These are phyloP conservation scores for Apotomis betuletana DNA, from an alignment of 2,888 invertebrate species.

Conservation along the genomic window DNA sequence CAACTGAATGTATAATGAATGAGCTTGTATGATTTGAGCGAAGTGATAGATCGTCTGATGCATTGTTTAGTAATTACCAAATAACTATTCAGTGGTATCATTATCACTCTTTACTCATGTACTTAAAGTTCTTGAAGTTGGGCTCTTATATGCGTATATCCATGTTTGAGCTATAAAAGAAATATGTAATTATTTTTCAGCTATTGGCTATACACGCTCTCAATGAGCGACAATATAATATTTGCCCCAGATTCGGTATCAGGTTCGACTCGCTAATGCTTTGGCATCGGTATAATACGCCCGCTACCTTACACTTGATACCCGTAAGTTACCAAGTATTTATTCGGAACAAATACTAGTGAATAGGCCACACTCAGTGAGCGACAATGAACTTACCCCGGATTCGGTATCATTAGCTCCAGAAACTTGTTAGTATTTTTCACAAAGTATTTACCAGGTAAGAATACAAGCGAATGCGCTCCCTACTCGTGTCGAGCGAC, in stretches of 20 bases:
- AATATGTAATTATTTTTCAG: not conserved
- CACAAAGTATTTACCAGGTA: constrained; percentile 5
- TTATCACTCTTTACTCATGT: too few relatives aligned
- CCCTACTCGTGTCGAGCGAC: constrained; percentile 6
- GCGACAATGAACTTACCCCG: too few relatives aligned
- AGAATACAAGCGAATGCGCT: not conserved
- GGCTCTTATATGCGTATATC: too few relatives aligned
- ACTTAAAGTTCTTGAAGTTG: too few relatives aligned
- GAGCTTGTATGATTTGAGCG: too few relatives aligned
- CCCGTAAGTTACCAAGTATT: not conserved
- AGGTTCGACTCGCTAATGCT: constrained; percentile 17
- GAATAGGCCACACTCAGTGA: too few relatives aligned
- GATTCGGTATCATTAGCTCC: not conserved
- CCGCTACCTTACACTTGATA: not conserved
- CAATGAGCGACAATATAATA: constrained; percentile 29
- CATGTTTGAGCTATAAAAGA: too few relatives aligned
- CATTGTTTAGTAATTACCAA: too few relatives aligned
- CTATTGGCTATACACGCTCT: constrained; percentile 1
- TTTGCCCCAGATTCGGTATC: constrained; percentile 26
- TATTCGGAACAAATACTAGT: too few relatives aligned
- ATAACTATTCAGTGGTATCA: too few relatives aligned
- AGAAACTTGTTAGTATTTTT: not conserved
- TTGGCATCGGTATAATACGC: not conserved
- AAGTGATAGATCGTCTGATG: too few relatives aligned
- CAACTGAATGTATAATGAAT: too few relatives aligned